Evolutionary conservation across 2,113 vertebrate genomes (phyloP), one percentile per base, ranked within the genome.

Genomic region (Sturnira hondurensis): DNA sequence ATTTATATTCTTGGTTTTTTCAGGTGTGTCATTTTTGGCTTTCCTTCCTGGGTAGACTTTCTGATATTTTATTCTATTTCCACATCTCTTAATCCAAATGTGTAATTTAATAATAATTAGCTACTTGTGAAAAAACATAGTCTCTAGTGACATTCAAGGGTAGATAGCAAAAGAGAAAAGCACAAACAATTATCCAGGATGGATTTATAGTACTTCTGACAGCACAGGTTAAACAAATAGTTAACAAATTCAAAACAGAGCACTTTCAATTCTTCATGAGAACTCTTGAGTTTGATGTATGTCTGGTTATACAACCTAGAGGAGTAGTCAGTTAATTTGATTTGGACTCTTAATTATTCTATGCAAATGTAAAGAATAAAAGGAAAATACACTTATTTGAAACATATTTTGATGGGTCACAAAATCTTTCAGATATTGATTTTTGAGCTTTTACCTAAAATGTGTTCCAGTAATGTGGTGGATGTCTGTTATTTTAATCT

Each of bases 11-110:
- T 38, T 76, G 38, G 92, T 43, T 96, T 97, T 86, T 93, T 77
- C 97, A 96, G 96, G 85, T 98, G 86, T 98, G 91, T 98, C 98
- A 96, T 94, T 98, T 94, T 98, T 98, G 97, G 97, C 98, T 98
- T n/a, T 97, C 68, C 58, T 98, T 98, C 93, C 78, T 94, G 36
- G 22, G 9, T 96, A 43, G n/a, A 97, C 97, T 98, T 98, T 94
- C 97, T 98, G 94, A 73, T 96, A 82, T 14, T 4, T 98, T 96
- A 90, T 97, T 28, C 84, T 95, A 71, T 97, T 98, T 94, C 45
- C 88, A 95, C 50, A 95, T 97, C 86, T 97, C 96, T 95, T 68
- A 94, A 89, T 96, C 68, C 98, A 96, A 67, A 93, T 92, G 38
- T 93, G 63, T 92, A 86, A 31, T 9, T 81, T 93, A 97, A 95